phyloP scores from a whole-genome alignment of 2,888 invertebrate genomes.

The Polyommatus icarus region DNA sequence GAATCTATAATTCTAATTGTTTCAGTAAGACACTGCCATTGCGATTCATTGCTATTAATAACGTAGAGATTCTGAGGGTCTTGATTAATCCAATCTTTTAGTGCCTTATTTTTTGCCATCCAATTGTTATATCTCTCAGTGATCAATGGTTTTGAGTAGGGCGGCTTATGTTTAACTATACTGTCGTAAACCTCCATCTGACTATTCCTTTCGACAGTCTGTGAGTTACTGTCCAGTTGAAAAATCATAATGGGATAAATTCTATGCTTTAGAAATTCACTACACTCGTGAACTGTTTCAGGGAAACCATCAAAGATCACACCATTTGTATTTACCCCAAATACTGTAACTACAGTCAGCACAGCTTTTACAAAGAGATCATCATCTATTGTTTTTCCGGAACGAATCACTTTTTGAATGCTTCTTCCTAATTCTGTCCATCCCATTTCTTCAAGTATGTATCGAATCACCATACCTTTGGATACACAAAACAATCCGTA shows the following conservation, averaged over 20 bases:
- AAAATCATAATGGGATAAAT: slow-evolving; percentile 81
- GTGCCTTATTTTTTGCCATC: slow-evolving; percentile 52
- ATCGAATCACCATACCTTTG: slow-evolving; percentile 75
- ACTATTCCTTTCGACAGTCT: slow-evolving; percentile 62
- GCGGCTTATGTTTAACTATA: slow-evolving; percentile 57
- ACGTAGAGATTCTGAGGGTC: slow-evolving; percentile 78
- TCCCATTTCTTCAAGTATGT: slow-evolving; percentile 69
- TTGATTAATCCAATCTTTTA: slow-evolving; percentile 73
- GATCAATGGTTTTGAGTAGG: slow-evolving; percentile 64
- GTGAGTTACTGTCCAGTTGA: slow-evolving; percentile 66
- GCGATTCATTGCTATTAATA: slow-evolving; percentile 73
- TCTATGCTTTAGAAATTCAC: slow-evolving; percentile 69
- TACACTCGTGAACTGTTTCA: slow-evolving; percentile 69
- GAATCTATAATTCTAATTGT: slow-evolving; percentile 59
- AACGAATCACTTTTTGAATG: slow-evolving; percentile 59
- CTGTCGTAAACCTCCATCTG: slow-evolving; percentile 59
- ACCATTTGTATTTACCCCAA: slow-evolving; percentile 76
- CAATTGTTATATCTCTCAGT: slow-evolving; percentile 67
- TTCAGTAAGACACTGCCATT: slow-evolving; percentile 78
- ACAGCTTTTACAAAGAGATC: slow-evolving; percentile 76
- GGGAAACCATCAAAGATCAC: slow-evolving; percentile 83
- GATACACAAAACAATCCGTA: slow-evolving; percentile 79
- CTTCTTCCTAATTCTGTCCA: slow-evolving; percentile 73
- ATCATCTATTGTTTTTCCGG: slow-evolving; percentile 66
- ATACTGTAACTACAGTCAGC: slow-evolving; percentile 73